Conservation (phyloP, 2,888 invertebrate species). For the Bimastos eiseni region DNA sequence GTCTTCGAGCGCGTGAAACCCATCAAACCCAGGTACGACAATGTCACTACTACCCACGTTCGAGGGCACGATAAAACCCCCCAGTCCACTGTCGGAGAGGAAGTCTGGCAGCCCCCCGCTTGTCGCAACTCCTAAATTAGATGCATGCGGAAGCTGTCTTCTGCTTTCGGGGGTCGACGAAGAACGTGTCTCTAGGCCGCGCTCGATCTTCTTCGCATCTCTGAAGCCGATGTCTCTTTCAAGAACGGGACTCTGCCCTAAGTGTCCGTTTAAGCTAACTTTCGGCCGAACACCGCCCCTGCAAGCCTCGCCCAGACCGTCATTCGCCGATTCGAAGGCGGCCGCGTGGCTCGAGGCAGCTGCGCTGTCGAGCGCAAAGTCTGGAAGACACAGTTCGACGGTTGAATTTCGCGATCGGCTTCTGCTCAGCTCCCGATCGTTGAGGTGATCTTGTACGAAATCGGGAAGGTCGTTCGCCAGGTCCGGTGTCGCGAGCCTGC, state of each 20-base stretch:
- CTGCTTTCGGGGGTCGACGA: background rate
- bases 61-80: background rate
- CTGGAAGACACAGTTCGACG: constrained; percentile 47
- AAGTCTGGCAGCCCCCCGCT: constrained; percentile 53
- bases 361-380: constrained; percentile 49
- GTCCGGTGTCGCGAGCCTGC: constrained; percentile 43
- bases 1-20: background rate
- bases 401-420: background rate
- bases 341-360: constrained; percentile 4
- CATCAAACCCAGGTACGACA: background rate
- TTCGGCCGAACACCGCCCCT: background rate
- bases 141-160: background rate
- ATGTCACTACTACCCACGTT: background rate
- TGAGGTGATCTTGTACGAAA: constrained; percentile 57
- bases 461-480: constrained; percentile 58
- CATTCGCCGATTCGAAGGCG: background rate
- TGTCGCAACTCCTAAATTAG: background rate
- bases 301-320: background rate
- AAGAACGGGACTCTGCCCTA: background rate
- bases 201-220: background rate
- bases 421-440: constrained; percentile 1
- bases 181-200: background rate
- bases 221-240: background rate
- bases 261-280: background rate
- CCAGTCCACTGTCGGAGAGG: constrained; percentile 51